Conservation (phyloP, 2,797 vertebrate species). For the Onychomys torridus region DNA sequence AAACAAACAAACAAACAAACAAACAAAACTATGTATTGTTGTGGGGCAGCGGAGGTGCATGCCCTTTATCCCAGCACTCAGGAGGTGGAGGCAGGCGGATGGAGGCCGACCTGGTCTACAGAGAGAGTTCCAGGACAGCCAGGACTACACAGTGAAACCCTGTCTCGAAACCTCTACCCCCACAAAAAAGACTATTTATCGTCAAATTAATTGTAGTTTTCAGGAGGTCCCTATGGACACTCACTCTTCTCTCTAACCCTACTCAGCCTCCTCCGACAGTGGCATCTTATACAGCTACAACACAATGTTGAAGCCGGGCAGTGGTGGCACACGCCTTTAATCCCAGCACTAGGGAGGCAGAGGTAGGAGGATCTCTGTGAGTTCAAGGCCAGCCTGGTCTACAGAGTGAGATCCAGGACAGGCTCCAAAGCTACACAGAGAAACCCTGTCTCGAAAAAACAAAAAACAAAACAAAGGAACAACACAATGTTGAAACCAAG, state of each 20-base stretch:
- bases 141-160: background rate
- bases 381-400: too few species aligned
- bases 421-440: too few species aligned
- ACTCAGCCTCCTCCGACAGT: background rate
- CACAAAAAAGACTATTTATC: background rate
- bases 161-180: background rate
- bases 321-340: too few species aligned
- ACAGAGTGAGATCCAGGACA: too few species aligned
- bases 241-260: background rate
- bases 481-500: background rate
- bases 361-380: too few species aligned
- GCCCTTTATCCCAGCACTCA: background rate
- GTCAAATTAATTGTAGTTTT: conserved; percentile 36
- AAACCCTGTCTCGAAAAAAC: too few species aligned
- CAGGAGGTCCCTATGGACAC: background rate
- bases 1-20: too few species aligned
- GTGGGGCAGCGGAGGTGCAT: background rate
- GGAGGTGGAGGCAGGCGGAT: background rate
- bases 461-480: too few species aligned
- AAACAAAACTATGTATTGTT: too few species aligned
- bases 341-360: too few species aligned
- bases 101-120: background rate
- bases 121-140: background rate
- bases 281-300: background rate
- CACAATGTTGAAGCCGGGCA: background rate